Base-by-base conservation (phyloP, 2,797 vertebrate genomes). In the Amniataba percoides region DNA sequence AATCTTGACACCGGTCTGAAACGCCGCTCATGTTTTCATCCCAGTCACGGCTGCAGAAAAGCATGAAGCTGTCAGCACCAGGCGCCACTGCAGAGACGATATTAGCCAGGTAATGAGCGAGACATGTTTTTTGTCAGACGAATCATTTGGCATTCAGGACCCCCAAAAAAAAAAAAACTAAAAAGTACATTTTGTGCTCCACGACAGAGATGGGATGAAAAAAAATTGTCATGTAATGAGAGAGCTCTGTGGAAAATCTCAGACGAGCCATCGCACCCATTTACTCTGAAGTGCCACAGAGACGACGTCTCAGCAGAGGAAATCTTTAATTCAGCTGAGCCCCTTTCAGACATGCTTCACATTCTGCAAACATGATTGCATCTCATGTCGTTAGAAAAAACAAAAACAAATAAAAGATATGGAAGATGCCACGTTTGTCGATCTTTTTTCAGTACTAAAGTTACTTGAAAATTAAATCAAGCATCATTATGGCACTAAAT, bases 251-350 rank as follows among this genome's bases (percentile, higher is more conserved):
- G 52, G 7, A 46, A 70, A 78, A 42, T 11, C 25, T 5, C 21
- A 59, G 23, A 36, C 0, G 3, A 12, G 42, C 49, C 39, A 36
- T 71, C 62, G 39, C 19, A 51, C 25, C 19, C 2, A 8, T 69
- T 81, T 71, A 80, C 3, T 58, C 48, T 53, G 55, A 78, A 19
- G 49, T 25, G 51, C 4, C 15, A 45, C 51, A 57, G 57, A 57
- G 43, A 56, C 4, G 15, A 6, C 5, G 2, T 57, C 13, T 67
- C 36, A 23, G 11, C 36, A 31, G 45, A 16, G 18, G 1, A 66
- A 36, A 65, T 36, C 1, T 34, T 7, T n/a, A 42, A 18, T 53
- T 59, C 39, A 64, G 13, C 70, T 5, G 8, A 36, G 34, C 34
- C 6, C 34, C 1, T 64, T 13, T 53, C 14, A 61, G 42, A 49